Evolutionary conservation across 2,113 vertebrate genomes (phyloP).

Genomic region (Nymphicus hollandicus): DNA sequence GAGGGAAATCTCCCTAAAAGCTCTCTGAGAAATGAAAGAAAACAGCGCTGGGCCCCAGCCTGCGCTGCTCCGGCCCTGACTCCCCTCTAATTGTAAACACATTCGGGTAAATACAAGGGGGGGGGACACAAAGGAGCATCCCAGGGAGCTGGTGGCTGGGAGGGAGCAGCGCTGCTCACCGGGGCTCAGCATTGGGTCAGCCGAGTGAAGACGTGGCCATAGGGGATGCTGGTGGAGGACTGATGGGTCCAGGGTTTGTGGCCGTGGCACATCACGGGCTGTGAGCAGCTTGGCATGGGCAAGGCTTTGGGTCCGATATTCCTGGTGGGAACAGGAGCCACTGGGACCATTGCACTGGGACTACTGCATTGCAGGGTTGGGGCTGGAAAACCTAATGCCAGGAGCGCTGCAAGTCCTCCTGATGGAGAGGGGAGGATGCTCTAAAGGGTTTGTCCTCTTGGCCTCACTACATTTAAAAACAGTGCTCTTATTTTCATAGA

Average conservation of each 20-base stretch:
- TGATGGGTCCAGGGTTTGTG: rapidly evolving
- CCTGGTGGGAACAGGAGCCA: not conserved
- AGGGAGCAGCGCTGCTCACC: not conserved
- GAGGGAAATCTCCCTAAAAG: constrained; percentile 69
- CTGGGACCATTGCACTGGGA: not conserved
- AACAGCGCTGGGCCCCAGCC: constrained; percentile 64
- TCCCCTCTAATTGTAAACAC: constrained; percentile 62
- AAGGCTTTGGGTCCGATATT: rapidly evolving
- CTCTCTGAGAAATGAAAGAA: constrained; percentile 73
- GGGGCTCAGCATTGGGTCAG: rapidly evolving
- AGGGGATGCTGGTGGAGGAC: not conserved
- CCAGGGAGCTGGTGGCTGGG: not conserved
- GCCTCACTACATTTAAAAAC: not conserved
- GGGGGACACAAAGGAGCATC: not conserved
- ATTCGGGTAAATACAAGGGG: not conserved
- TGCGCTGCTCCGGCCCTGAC: constrained; percentile 45
- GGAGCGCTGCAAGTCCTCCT: rapidly evolving
- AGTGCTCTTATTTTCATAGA: not conserved
- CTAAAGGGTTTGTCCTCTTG: not conserved
- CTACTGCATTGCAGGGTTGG: not conserved
- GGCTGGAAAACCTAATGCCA: not conserved
- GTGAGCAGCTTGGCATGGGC: not conserved
- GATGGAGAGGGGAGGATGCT: not conserved
- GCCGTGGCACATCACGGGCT: not conserved
- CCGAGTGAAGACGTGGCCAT: rapidly evolving